Evolutionary conservation across 2,888 invertebrate genomes (phyloP).

Genomic region (Leucophora obtusa): DNA sequence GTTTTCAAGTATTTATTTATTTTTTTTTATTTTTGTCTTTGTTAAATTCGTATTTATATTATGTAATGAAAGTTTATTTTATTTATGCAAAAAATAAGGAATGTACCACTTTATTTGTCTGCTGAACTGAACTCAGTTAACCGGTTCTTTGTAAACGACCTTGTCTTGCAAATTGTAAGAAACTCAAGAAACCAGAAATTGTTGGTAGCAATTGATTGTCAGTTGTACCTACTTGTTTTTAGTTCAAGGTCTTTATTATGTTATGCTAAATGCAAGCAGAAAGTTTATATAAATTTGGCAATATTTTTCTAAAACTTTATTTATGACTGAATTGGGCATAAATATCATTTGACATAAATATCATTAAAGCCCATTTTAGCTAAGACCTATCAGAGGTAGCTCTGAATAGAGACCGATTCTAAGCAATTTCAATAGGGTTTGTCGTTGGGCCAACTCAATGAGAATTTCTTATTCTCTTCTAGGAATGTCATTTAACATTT

Average conservation of each 20-base stretch:
- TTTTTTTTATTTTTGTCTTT: no score
- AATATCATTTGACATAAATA: no score
- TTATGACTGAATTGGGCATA: no score
- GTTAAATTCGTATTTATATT: neutral
- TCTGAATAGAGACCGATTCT: no score
- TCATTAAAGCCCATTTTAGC: no score
- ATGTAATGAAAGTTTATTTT: slow-evolving; percentile 6
- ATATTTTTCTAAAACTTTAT: no score
- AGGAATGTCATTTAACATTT: no score
- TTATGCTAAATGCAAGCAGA: neutral
- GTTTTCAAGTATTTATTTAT: neutral
- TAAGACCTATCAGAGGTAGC: no score
- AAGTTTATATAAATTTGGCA: neutral
- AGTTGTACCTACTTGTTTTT: slow-evolving; percentile 4
- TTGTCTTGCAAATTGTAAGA: slow-evolving; percentile 18
- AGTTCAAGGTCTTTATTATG: slow-evolving; percentile 35
- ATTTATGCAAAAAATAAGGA: neutral
- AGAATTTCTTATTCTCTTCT: no score
- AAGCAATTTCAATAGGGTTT: no score
- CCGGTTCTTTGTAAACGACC: slow-evolving; percentile 44
- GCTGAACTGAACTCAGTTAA: slow-evolving; percentile 10
- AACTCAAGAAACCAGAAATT: neutral
- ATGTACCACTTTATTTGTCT: neutral
- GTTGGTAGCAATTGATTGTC: neutral
- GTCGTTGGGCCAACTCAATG: no score